Evolutionary conservation across 2,113 vertebrate species (phyloP).

Genomic region (Daphoenositta chrysoptera): DNA sequence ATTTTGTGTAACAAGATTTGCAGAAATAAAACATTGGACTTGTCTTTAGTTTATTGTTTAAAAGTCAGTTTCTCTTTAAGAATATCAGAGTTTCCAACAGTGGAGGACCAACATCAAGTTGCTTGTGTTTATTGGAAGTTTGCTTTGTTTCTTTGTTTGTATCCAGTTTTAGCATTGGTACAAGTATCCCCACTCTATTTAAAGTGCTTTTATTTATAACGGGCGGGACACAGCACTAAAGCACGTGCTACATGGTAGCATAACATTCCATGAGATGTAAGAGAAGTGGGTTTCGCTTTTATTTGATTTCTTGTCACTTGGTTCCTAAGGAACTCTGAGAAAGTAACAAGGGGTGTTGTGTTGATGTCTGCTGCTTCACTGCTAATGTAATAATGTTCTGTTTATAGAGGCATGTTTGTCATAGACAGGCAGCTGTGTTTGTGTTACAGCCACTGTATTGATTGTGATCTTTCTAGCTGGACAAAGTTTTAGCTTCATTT

Average conservation of each 20-base stretch:
- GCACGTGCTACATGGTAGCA: rapidly evolving
- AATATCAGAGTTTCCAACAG: not conserved
- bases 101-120: not conserved
- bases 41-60: not conserved
- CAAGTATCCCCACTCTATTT: not conserved
- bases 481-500: not conserved
- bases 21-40: not conserved
- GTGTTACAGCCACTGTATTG: not conserved
- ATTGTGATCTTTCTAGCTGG: not conserved
- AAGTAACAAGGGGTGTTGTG: not conserved
- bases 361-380: not conserved
- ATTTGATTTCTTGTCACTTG: not conserved
- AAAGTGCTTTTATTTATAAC: constrained; percentile 37
- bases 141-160: constrained; percentile 26
- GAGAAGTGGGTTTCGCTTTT: not conserved
- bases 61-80: not conserved
- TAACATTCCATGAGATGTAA: not conserved
- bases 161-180: not conserved
- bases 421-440: not conserved
- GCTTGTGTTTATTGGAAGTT: not conserved
- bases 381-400: not conserved
- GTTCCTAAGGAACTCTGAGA: not conserved
- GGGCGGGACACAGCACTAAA: not conserved
- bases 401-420: constrained; percentile 7
- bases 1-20: not conserved